Conservation (phyloP, 2,888 invertebrate species). For the Selenia dentaria region DNA sequence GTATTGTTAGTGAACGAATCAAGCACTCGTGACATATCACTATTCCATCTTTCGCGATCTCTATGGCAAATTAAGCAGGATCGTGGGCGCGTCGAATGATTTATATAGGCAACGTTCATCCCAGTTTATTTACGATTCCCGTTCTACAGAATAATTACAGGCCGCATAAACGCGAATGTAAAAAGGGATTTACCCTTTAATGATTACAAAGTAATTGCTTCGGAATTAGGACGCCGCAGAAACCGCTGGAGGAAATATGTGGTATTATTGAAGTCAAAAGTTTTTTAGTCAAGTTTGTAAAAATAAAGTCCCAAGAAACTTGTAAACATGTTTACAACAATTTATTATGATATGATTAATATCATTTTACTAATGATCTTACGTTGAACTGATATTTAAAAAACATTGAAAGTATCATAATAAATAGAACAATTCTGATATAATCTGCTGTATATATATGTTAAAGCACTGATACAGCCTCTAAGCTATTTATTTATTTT, state of each 20-base stretch:
- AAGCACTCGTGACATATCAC: background rate
- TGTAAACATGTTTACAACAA: too few relatives aligned
- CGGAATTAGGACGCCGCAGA: conserved; percentile 41
- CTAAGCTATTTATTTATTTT: too few relatives aligned
- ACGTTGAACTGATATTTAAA: too few relatives aligned
- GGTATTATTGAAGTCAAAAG: conserved; percentile 1
- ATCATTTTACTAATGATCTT: too few relatives aligned
- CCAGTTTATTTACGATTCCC: conserved; percentile 78
- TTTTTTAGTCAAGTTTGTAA: too few relatives aligned
- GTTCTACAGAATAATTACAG: conserved; percentile 78
- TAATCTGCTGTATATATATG: too few relatives aligned
- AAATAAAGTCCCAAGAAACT: too few relatives aligned
- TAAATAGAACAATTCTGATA: too few relatives aligned
- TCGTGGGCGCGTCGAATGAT: conserved; percentile 70
- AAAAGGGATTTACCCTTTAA: conserved; percentile 73
- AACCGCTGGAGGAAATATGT: conserved; percentile 30
- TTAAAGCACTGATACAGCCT: too few relatives aligned
- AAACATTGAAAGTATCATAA: too few relatives aligned
- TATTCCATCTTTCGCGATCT: conserved; percentile 1
- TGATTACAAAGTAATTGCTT: conserved; percentile 63
- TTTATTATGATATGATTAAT: too few relatives aligned
- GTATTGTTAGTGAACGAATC: too few relatives aligned
- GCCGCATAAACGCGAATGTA: conserved; percentile 73
- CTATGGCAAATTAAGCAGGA: conserved; percentile 60
- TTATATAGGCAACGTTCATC: conserved; percentile 80